Percentiles rank a stretch among this genome's conserved stretches.
These are phyloP conservation scores for Brachionus plicatilis DNA, from an alignment of 1,140 invertebrate genomes.

Conservation along the genomic window DNA sequence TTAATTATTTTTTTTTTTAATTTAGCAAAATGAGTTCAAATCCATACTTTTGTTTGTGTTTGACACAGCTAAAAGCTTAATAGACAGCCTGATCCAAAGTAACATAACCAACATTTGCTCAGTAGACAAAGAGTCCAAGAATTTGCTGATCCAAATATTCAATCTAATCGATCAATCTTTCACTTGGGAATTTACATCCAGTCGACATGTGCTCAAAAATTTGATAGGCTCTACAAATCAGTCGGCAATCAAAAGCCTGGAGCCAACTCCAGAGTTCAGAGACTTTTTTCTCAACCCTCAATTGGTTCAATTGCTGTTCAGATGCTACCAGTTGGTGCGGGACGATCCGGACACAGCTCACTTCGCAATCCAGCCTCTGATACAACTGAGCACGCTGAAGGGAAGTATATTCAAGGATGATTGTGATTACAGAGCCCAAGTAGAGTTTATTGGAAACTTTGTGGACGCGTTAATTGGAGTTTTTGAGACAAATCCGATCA, in stretches of 20 bases:
- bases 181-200: conserved; percentile 36
- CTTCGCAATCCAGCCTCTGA: neutral
- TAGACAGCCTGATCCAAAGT: neutral
- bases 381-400: conserved; percentile 22
- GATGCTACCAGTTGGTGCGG: conserved; percentile 23
- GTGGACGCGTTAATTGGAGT: neutral
- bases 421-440: neutral
- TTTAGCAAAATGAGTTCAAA: conserved; percentile 38
- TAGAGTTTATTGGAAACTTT: neutral
- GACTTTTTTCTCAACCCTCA: conserved; percentile 33
- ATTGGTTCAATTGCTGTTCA: conserved; percentile 23
- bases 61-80: neutral
- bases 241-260: neutral
- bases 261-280: conserved; percentile 30
- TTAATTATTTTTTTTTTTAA: neutral
- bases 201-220: conserved; percentile 24
- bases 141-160: conserved; percentile 22
- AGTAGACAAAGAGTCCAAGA: conserved; percentile 5
- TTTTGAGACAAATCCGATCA: neutral
- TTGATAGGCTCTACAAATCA: neutral
- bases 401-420: conserved; percentile 11
- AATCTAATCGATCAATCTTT: conserved; percentile 32
- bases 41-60: conserved; percentile 18
- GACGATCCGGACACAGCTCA: conserved; percentile 21
- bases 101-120: neutral